Base-by-base conservation (phyloP, 2,113 vertebrate species). In the Solea solea region DNA sequence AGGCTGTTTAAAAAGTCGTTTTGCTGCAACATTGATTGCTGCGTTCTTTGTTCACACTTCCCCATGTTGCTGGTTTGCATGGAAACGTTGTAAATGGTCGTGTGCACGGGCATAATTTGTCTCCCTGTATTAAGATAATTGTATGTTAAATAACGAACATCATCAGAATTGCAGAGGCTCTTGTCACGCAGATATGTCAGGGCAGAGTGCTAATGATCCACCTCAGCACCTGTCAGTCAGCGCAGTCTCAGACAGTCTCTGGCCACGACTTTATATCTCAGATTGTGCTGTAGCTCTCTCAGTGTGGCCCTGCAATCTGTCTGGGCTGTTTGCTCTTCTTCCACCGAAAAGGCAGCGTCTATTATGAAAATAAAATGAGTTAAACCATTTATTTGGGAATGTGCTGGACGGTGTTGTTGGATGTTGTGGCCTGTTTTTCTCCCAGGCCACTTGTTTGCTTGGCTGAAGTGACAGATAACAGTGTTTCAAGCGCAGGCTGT, bases 71-170 rank as follows among this genome's bases (percentile, higher is more conserved):
- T 73, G 60, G 54, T 84, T 86, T 75, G 52, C 83, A 84, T 79
- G 81, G 80, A 84, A 81, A 87, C 71, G 49, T 56, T 63, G 71
- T 69, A 60, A 76, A 76, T 73, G 73, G 78, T 82, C 14, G 77
- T 84, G 76, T 84, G 72, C 75, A 69, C 46, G 46, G 73, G 72
- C 71, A 77, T 84, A 81, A 90, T 87, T 83, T 87, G 78, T 78
- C 81, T 84, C 45, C 76, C 52, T 84, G 73, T 87, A 87, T 89
- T 83, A 80, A 64, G 76, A 83, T 90, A 91, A 92, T 89, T 88
- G 83, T 74, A 87, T 83, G 89, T 64, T 91, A 89, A 90, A 88
- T 89, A 69, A 66, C 83, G 25, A 80, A 87, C 74, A 76, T 83
- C 69, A 52, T 74, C 62, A 73, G 79, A 89, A 85, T 86, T 82